Base-by-base conservation (phyloP, 2,888 invertebrate genomes). In the Cosmia trapezina region DNA sequence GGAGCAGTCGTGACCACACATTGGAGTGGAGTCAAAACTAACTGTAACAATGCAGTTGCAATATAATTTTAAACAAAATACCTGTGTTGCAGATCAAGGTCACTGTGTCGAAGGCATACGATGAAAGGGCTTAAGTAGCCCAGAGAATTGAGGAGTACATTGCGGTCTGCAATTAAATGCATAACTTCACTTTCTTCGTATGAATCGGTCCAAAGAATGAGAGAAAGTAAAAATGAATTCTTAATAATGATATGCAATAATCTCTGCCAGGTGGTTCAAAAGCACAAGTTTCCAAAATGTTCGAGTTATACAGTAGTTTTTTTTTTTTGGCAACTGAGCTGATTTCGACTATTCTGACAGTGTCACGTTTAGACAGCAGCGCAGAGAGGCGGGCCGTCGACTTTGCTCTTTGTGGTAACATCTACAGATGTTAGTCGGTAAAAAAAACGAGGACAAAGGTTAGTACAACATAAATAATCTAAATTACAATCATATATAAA, bases 41-140 rank as follows among this genome's bases (percentile, higher is more conserved):
- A 64, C 69, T 56, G 65, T 76, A 68, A 76, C 68, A 67, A 69
- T 80, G 70, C 67, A 73, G 53, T 73, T 60, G 73, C 66, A 51
- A 59, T 70, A 45, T 72, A 63, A 41, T 78, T 68, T 73, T 70
- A 60, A 69, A 70, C 73, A 78, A 61, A 69, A 73, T 47, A 8
- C 22, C 68, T 17, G 49, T 72, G 70, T 78, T 80, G 70, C 45
- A 57, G 45, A 80, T 78, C 75, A 75, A 75, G 84, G 80, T 65
- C 51, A 81, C 41, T 64, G n/a, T 78, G 62, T 62, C 63, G 61
- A 57, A 62, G 41, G 61, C 33, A 67, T 51, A 37, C 37, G 8
- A 65, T 28, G 33, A 6, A 47, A 67, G 43, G 41, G 28, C 49
- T 57, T 53, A 47, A 70, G 49, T 64, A 54, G n/a, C 59, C 4